Evolutionary conservation across 2,888 invertebrate species (phyloP).

Genomic region (Stramonita haemastoma): DNA sequence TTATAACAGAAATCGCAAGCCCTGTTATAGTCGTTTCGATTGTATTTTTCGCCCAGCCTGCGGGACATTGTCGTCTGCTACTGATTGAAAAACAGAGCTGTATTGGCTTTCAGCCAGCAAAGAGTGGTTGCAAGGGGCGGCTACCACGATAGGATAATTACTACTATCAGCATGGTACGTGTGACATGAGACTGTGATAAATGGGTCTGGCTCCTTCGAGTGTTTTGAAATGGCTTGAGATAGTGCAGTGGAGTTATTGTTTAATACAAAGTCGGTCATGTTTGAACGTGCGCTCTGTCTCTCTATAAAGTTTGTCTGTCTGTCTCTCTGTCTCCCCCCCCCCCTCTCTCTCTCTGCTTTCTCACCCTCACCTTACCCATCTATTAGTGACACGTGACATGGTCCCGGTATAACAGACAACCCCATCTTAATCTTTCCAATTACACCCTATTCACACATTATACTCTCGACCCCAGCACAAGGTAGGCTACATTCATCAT

Average conservation of each 20-base stretch:
- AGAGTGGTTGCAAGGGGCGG: background rate
- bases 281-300: background rate
- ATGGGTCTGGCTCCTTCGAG: background rate
- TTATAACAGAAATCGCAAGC: background rate
- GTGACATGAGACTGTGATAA: constrained; percentile 1
- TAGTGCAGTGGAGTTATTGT: background rate
- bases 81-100: background rate
- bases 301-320: background rate
- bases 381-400: too few relatives aligned
- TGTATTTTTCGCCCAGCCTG: background rate
- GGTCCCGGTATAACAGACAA: too few relatives aligned
- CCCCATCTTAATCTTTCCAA: too few relatives aligned
- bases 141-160: background rate
- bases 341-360: background rate
- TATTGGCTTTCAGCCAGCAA: background rate
- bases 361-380: background rate
- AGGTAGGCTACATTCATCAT: too few relatives aligned
- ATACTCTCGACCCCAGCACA: too few relatives aligned
- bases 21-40: background rate
- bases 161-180: background rate
- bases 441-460: too few relatives aligned
- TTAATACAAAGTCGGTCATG: background rate
- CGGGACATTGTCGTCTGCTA: background rate
- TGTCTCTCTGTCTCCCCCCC: background rate
- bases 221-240: too few relatives aligned